These are phyloP conservation scores for Riptortus pedestris DNA, from an alignment of 1,140 invertebrate genomes.

Conservation along the genomic window DNA sequence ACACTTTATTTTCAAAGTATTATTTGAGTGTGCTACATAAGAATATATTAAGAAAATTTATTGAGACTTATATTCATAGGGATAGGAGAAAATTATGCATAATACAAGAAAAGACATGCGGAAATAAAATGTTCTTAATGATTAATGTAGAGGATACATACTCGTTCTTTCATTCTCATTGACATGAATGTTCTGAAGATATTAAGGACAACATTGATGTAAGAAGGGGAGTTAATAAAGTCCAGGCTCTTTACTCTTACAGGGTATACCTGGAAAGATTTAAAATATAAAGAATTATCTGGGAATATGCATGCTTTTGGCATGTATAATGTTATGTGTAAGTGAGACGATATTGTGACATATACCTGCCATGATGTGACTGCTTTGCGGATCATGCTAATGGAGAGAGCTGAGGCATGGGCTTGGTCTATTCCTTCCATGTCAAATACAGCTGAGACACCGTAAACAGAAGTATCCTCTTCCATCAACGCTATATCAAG, in stretches of 20 bases:
- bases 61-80: too few relatives aligned
- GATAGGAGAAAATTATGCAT: too few relatives aligned
- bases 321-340: too few relatives aligned
- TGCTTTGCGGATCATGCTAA: conserved; percentile 44
- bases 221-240: conserved; percentile 55
- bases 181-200: conserved; percentile 61
- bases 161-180: conserved; percentile 48
- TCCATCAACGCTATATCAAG: conserved; percentile 33
- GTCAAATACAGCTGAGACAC: conserved; percentile 50
- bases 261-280: conserved; percentile 48
- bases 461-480: conserved; percentile 42
- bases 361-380: conserved; percentile 50
- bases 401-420: conserved; percentile 50
- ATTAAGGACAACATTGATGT: conserved; percentile 55
- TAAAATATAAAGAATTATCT: conserved; percentile 16
- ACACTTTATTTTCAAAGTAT: too few relatives aligned
- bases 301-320: too few relatives aligned
- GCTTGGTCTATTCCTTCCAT: conserved; percentile 44
- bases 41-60: too few relatives aligned
- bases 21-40: too few relatives aligned
- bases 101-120: too few relatives aligned
- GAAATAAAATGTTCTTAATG: not conserved
- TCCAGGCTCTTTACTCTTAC: conserved; percentile 54
- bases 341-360: not conserved
- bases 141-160: conserved; percentile 36